Conservation (phyloP, 2,888 invertebrate species). For the Oscheius myriophilus region DNA sequence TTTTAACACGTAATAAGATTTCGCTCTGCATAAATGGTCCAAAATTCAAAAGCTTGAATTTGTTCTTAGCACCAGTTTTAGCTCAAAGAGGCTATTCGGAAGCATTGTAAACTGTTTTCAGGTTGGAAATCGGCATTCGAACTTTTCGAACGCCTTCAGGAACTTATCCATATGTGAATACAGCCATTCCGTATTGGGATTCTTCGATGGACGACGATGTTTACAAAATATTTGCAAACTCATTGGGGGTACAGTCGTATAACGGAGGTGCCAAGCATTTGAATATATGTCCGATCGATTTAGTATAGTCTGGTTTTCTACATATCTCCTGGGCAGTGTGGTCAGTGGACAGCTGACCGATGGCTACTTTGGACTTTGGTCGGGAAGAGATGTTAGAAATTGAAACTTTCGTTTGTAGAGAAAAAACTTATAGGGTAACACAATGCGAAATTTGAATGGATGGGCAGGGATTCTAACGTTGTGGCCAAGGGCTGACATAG, state of each 20-base stretch:
- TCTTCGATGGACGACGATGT: constrained; percentile 19
- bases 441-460: constrained; percentile 3
- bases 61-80: no score
- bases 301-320: constrained; percentile 21
- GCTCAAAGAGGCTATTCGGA: no score
- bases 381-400: constrained; percentile 14
- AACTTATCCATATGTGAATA: constrained; percentile 6
- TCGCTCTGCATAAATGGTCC: no score
- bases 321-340: constrained; percentile 18
- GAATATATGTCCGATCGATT: no score
- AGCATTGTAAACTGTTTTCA: no score
- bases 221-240: not conserved
- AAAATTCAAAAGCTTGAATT: no score
- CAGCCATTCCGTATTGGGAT: constrained; percentile 26
- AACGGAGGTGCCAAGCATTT: not conserved
- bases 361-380: constrained; percentile 18
- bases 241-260: not conserved
- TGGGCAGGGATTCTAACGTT: constrained; percentile 8
- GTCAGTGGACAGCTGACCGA: constrained; percentile 8
- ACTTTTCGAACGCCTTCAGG: constrained; percentile 3
- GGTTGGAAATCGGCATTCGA: constrained; percentile 20
- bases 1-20: no score
- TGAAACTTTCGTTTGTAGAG: not conserved
- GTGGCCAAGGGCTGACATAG: constrained; percentile 1
- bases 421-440: constrained; percentile 10